Base-by-base conservation (phyloP, 2,113 vertebrate genomes). In the Oncorhynchus nerka region DNA sequence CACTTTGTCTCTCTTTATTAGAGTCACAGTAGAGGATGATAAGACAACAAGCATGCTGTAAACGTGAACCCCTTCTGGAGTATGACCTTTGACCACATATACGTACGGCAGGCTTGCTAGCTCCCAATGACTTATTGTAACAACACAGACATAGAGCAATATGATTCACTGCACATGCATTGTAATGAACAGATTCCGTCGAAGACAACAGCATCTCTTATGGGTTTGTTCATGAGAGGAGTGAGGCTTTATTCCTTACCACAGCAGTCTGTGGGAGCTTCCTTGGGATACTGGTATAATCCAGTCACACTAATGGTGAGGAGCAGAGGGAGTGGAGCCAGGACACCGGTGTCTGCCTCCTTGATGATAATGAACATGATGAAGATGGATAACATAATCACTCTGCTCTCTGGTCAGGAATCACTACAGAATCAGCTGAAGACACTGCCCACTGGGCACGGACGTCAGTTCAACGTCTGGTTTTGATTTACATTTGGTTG, bases 361-460 rank as follows among this genome's bases (percentile, higher is more conserved):
- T 76, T 85, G 82, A 73, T 76, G 82, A 92, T 91, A 88, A 91
- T 89, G 86, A 89, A 91, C 84, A 87, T 87, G 91, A 92, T 91
- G 86, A 91, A 92, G 91, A 93, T 87, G 83, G 88, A 92, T 90
- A 88, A 89, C 81, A 77, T 79, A 87, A 84, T 84, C 71, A 79
- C 70, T 76, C 55, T 62, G 79, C 79, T 84, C 83, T 84, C 86
- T 67, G 84, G 79, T 51, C 76, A 82, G 82, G 89, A 90, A 74
- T 87, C 90, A 92, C 89, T 90, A 89, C 83, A 68, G 64, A 59
- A 62, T 8, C 7, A 62, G 2, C 59, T 62, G 20, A 62, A 9
- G 77, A 87, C 90, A 91, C 84, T 86, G 85, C 12, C 13, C 12
- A 55, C 4, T 19, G 9, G 39, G 39, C 39, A 45, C 39, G 11